Base-by-base conservation (phyloP, 2,888 invertebrate species). In the Dasypogon diadema region DNA sequence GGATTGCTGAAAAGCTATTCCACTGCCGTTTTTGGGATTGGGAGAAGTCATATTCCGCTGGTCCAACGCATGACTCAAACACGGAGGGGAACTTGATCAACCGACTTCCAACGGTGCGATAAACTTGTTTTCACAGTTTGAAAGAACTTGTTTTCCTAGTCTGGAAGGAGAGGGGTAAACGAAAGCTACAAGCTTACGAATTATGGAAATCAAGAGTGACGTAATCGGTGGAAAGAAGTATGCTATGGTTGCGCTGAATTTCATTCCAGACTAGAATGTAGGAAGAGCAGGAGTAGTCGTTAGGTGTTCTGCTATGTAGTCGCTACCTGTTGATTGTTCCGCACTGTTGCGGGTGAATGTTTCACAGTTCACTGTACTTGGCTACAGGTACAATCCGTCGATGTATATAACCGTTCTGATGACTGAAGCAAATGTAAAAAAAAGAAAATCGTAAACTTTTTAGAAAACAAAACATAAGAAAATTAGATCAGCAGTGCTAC, bases 291-390 rank as follows among this genome's bases (percentile, higher is more conserved):
- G 3, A 42, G 42, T 42, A 42, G 6, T 42, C n/a, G 12, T 30
- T 30, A 30, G 30, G 8, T 42, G 42, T 42, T 42, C n/a, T 42
- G 42, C n/a, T 42, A n/a, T 42, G 42, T 42, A 1, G 24, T 30
- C 18, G 24, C 51, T 16, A 70, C 70, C 70, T 70, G 70, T 70
- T 70, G 70, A 70, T 51, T 30, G 54, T 70, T 70, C 70, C 37
- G 70, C 70, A 21, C 54, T 70, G 70, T 54, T 70, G 30, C 70
- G 54, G 70, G 70, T 70, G 70, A 70, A 42, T 42, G 42, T n/a
- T 42, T 42, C 42, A 12, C 42, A 42, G 42, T 12, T 42, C 12
- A 42, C 42, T 42, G 42, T 42, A 12, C 42, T 42, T n/a, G n/a
- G 42, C 42, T 12, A 12, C 2, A 30, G 3, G 8, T 30, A 30